phyloP scores from a whole-genome alignment of 2,113 vertebrate genomes.

The Athene noctua region DNA sequence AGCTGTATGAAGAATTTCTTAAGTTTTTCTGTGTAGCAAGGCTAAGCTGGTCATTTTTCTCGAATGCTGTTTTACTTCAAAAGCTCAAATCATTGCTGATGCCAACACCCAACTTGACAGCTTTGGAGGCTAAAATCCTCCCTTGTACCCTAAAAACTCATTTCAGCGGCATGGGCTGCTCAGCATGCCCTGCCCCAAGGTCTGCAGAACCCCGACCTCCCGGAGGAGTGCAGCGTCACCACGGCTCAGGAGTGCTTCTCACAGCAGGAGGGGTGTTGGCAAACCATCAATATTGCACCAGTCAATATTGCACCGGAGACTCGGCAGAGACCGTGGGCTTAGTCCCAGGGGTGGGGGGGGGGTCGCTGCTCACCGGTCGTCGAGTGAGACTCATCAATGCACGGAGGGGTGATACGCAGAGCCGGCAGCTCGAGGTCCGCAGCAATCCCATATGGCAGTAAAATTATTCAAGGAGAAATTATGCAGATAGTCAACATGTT shows the following conservation, averaged over 20 bases:
- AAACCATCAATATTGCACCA: neutral
- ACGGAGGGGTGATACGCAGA: neutral
- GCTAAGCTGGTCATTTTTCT: neutral
- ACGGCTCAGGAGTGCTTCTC: neutral
- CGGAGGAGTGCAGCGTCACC: neutral
- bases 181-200: neutral
- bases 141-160: neutral
- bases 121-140: neutral
- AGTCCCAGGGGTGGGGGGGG: neutral
- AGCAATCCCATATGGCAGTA: conserved; percentile 11
- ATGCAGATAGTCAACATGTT: conserved; percentile 49
- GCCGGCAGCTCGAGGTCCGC: neutral
- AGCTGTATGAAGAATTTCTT: neutral
- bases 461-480: conserved; percentile 66
- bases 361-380: fast-evolving
- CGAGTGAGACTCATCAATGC: neutral
- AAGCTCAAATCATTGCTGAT: neutral
- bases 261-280: neutral
- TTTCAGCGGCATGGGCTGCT: neutral
- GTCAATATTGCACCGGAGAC: fast-evolving
- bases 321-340: neutral
- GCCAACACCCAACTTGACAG: neutral
- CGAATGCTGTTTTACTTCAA: neutral
- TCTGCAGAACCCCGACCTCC: neutral
- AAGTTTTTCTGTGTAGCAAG: neutral